Base-by-base conservation (phyloP, 2,113 vertebrate species). In the Uria aalge region DNA sequence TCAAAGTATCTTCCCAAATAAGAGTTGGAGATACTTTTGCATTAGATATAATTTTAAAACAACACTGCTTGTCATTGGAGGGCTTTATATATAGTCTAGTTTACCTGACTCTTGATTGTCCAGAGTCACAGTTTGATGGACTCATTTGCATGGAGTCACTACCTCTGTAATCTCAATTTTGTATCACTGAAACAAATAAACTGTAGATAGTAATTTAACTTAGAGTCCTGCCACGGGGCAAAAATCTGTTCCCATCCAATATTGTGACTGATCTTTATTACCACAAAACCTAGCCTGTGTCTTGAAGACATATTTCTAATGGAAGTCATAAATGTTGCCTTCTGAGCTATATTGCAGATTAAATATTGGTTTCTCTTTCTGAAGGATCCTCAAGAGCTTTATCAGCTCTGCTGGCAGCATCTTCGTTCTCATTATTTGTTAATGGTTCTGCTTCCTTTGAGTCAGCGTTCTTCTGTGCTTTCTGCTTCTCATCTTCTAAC, bases 331-430 rank as follows among this genome's bases (percentile, higher is more conserved):
- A 97, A 97, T 83, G 82, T 88, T 94, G 82, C 91, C 64, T 85
- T 97, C 59, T 86, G 85, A 95, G 50, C 23, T 73, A 57, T n/a
- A 66, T 6, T 59, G 93, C 47, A 73, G 81, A 45, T 95, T 99
- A 99, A 97, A 99, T 99, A 97, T 99, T 99, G 30, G 99, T 99
- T 98, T 99, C 99, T 89, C 98, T 98, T 97, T 99, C 99, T 96
- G 99, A 98, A 8, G 97, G 82, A 71, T 97, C 96, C 30, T 92
- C 96, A 45, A 94, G 77, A 71, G 95, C 74, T 83, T 97, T 97
- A 26, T 97, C 71, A 43, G 41, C 80, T 90, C 97, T 96, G 80
- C 96, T 87, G 9, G 74, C 43, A 89, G 97, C 68, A 64, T 98
- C 98, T 27, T 98, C 97, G 1, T 85, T 96, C 63, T 96, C 93